These are phyloP conservation scores for Rhodeus uyekii DNA, from an alignment of 2,797 vertebrate species.

Conservation along the genomic window DNA sequence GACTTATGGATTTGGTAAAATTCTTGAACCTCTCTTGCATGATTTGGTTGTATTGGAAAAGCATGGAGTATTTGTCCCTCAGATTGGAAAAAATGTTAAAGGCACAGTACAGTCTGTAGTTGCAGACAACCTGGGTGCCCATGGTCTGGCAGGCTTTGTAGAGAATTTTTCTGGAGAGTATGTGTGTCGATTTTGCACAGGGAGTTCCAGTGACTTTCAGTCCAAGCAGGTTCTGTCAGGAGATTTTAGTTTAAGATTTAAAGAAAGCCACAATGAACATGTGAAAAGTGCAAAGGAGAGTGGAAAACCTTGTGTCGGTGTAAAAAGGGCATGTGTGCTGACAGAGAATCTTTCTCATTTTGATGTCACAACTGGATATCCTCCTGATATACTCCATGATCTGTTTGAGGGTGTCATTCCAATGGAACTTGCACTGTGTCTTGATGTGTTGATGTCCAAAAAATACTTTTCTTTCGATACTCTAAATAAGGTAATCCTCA, in stretches of 20 bases:
- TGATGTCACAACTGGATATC: slow-evolving; percentile 29
- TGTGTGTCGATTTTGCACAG: slow-evolving; percentile 22
- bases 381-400: slow-evolving; percentile 33
- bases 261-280: slow-evolving; percentile 27
- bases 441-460: background rate
- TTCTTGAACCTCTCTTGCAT: slow-evolving; percentile 28
- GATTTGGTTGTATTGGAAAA: slow-evolving; percentile 35
- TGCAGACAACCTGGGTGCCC: background rate
- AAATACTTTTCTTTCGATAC: slow-evolving; percentile 4
- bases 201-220: slow-evolving; percentile 25
- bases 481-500: slow-evolving; percentile 10
- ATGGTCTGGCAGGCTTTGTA: slow-evolving; percentile 36
- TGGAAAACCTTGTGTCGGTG: slow-evolving; percentile 33
- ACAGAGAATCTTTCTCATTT: slow-evolving; percentile 34
- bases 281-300: slow-evolving; percentile 13
- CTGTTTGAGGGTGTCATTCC: background rate
- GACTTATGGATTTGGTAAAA: slow-evolving; percentile 27
- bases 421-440: background rate
- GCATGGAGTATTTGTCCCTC: slow-evolving; percentile 32
- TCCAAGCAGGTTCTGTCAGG: slow-evolving; percentile 19
- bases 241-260: slow-evolving; percentile 15
- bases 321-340: slow-evolving; percentile 37
- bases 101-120: slow-evolving; percentile 20
- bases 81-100: slow-evolving; percentile 22
- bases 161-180: slow-evolving; percentile 38